Evolutionary conservation across 1,140 invertebrate species (phyloP).

Genomic region (Odontomachus brunneus): DNA sequence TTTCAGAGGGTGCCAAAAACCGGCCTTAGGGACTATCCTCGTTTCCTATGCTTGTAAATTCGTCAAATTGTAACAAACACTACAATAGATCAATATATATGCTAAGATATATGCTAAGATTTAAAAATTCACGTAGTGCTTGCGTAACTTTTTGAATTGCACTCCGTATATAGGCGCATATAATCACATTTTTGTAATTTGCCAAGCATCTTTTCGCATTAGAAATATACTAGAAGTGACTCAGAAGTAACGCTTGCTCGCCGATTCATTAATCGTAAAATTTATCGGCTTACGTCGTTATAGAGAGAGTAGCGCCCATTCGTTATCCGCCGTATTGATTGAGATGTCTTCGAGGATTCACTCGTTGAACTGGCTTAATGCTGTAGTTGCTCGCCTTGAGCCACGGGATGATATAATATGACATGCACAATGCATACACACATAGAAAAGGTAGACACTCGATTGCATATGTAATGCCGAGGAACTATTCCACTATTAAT

Average conservation of each 20-base stretch:
- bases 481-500: too few relatives aligned
- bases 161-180: too few relatives aligned
- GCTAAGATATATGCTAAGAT: too few relatives aligned
- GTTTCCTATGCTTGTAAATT: too few relatives aligned
- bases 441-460: not conserved
- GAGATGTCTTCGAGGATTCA: slow-evolving; percentile 19
- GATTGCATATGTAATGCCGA: not conserved
- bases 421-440: not conserved
- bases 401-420: slow-evolving; percentile 22
- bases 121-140: too few relatives aligned
- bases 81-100: too few relatives aligned
- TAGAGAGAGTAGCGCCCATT: not conserved
- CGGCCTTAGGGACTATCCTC: too few relatives aligned
- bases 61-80: too few relatives aligned
- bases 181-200: too few relatives aligned
- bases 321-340: not conserved
- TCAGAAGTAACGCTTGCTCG: not conserved
- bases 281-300: not conserved
- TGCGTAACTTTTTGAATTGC: too few relatives aligned
- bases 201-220: not conserved
- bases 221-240: not conserved
- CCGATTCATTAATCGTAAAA: not conserved
- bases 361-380: slow-evolving; percentile 19
- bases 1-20: too few relatives aligned
- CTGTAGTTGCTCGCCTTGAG: slow-evolving; percentile 19